Evolutionary conservation across 2,797 vertebrate species (phyloP), one percentile per base, ranked within the genome.

Genomic region (Pangasius djambal): DNA sequence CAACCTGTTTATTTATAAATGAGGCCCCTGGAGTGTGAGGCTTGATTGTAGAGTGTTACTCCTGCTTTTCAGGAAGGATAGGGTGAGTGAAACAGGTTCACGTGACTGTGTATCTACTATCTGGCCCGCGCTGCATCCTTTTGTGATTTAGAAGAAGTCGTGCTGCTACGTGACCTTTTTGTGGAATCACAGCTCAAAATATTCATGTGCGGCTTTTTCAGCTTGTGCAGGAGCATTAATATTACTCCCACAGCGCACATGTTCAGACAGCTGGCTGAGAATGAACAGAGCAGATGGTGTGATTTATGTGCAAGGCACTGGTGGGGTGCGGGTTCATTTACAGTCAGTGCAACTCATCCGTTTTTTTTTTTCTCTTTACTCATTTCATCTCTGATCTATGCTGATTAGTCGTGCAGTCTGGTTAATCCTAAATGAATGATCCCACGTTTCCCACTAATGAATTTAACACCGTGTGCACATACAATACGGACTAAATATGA

Each of bases 181-280:
- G 89, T 90, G 92, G 94, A 94, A 94, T 93, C 93, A 92, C 94
- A 90, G 6, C 92, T 93, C 92, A 92, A 92, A 94, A 95, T 95
- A 95, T 95, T 94, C 93, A 95, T 92, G 89, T 92, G 86, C 1
- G n/a, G 15, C 1, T 89, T 95, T 94, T 91, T 93, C 93, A 94
- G 91, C 92, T 85, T 78, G 89, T 90, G 90, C 89, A 90, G 77
- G 87, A 86, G 84, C 57, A 86, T 70, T 91, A 88, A 81, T 69
- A 61, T 55, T 91, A 88, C 86, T 88, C 72, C 84, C 87, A 88
- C 90, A 85, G 89, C 90, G 89, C 88, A 84, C 90, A 85, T 92
- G 87, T 81, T 89, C 84, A 93, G 90, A 92, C 91, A 93, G 92
- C 91, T 93, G 92, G 88, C 92, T 89, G 84, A 84, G 87, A 52